Conservation (phyloP, 2,797 vertebrate genomes). For the Galago senegalensis region DNA sequence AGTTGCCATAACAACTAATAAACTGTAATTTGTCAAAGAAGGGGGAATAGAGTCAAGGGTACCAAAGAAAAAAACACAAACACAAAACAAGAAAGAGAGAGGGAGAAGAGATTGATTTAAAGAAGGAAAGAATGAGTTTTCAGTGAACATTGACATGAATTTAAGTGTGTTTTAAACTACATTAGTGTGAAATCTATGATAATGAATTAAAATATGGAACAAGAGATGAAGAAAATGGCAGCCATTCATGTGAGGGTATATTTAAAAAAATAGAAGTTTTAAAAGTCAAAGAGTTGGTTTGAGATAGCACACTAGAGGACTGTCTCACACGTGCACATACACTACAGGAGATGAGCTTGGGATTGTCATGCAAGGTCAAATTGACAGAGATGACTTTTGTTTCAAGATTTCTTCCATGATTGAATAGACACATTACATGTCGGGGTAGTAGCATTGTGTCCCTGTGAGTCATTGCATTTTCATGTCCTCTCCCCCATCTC, state of each 20-base stretch:
- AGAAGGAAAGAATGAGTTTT: constrained; percentile 67
- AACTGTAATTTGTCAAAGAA: constrained; percentile 88
- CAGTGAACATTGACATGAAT: constrained; percentile 62
- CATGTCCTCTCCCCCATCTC: background rate
- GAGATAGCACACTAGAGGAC: background rate
- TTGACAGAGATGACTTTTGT: background rate
- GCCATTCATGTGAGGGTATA: background rate
- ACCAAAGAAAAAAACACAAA: constrained; percentile 21
- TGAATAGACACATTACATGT: background rate
- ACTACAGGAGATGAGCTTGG: background rate
- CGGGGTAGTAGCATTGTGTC: background rate
- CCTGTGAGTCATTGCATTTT: background rate
- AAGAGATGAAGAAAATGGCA: background rate
- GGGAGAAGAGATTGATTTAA: constrained; percentile 63
- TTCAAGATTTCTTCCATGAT: background rate
- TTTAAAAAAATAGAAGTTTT: constrained; percentile 19
- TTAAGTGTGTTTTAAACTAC: constrained; percentile 42
- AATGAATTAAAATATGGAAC: constrained; percentile 48
- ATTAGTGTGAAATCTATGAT: background rate
- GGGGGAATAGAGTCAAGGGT: constrained; percentile 82
- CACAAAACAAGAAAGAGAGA: constrained; percentile 50
- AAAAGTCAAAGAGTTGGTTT: constrained; percentile 27
- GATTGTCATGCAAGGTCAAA: background rate
- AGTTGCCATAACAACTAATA: constrained; percentile 90
- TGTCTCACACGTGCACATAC: background rate